phyloP scores from a whole-genome alignment of 1,140 invertebrate genomes.

The Zeugodacus cucurbitae region DNA sequence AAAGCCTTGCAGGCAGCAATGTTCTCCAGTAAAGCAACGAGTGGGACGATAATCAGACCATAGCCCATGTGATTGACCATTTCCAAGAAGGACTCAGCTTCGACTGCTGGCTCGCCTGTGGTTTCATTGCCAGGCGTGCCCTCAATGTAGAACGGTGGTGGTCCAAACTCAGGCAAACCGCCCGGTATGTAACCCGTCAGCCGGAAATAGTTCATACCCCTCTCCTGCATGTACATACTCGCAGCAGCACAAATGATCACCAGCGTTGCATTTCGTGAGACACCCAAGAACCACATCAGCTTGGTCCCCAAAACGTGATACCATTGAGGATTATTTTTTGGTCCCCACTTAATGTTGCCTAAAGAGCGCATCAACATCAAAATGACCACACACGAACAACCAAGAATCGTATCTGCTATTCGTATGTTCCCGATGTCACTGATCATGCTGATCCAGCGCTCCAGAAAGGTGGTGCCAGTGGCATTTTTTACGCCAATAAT shows the following conservation, averaged over 20 bases:
- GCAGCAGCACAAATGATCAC: constrained; percentile 75
- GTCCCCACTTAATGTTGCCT: constrained; percentile 70
- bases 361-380: constrained; percentile 77
- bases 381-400: constrained; percentile 75
- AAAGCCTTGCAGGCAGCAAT: constrained; percentile 85
- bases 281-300: constrained; percentile 74
- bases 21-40: constrained; percentile 84
- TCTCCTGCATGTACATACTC: constrained; percentile 68
- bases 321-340: constrained; percentile 67
- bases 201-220: constrained; percentile 52
- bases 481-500: constrained; percentile 81
- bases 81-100: constrained; percentile 70
- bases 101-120: constrained; percentile 56
- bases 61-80: constrained; percentile 80
- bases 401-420: constrained; percentile 76
- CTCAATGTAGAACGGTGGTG: constrained; percentile 75
- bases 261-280: constrained; percentile 80
- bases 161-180: constrained; percentile 74
- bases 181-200: constrained; percentile 72
- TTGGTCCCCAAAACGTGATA: constrained; percentile 68
- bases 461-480: constrained; percentile 75
- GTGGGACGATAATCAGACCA: constrained; percentile 81
- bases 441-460: constrained; percentile 78
- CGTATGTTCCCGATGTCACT: constrained; percentile 72
- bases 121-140: constrained; percentile 61